A percentile compares a stretch with the other conserved stretches of the same genome.
These are phyloP conservation scores for Allophyes oxyacanthae DNA, from an alignment of 2,888 invertebrate genomes.

Conservation along the genomic window DNA sequence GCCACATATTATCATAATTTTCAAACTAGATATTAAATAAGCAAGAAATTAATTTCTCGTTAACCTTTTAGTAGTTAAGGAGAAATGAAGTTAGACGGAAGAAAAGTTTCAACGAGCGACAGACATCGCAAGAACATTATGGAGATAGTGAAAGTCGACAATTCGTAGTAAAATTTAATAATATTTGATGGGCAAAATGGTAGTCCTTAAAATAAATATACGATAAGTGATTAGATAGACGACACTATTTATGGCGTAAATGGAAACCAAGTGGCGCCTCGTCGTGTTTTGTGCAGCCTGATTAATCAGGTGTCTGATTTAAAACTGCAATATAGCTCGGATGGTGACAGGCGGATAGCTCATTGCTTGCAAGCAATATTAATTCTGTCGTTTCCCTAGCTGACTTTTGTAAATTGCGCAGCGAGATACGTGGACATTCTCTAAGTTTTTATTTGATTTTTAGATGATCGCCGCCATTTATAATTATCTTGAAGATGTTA, in stretches of 20 bases:
- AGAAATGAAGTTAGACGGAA: constrained; percentile 18
- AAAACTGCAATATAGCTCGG: constrained; percentile 51
- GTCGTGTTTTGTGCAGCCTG: constrained; percentile 24
- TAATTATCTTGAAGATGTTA: constrained; percentile 1
- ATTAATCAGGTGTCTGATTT: constrained; percentile 48
- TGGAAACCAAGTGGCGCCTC: constrained; percentile 16
- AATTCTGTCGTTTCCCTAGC: constrained; percentile 36
- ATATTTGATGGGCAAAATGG: too few relatives aligned
- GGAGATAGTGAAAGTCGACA: constrained; percentile 1
- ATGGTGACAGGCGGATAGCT: constrained; percentile 42
- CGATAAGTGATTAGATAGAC: constrained; percentile 19
- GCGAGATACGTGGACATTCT: constrained; percentile 13
- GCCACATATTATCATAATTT: too few relatives aligned
- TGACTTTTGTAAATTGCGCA: constrained; percentile 46
- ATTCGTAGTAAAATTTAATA: neutral
- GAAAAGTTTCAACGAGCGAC: constrained; percentile 8
- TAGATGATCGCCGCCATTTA: constrained; percentile 7
- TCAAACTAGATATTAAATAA: too few relatives aligned
- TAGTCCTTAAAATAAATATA: neutral
- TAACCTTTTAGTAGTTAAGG: too few relatives aligned
- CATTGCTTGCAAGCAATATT: constrained; percentile 44
- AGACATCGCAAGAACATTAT: neutral
- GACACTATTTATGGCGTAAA: constrained; percentile 42
- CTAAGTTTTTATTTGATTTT: constrained; percentile 30
- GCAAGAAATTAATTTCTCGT: too few relatives aligned